Evolutionary conservation across 2,888 invertebrate genomes (phyloP).

Genomic region (Cordilura impudica): DNA sequence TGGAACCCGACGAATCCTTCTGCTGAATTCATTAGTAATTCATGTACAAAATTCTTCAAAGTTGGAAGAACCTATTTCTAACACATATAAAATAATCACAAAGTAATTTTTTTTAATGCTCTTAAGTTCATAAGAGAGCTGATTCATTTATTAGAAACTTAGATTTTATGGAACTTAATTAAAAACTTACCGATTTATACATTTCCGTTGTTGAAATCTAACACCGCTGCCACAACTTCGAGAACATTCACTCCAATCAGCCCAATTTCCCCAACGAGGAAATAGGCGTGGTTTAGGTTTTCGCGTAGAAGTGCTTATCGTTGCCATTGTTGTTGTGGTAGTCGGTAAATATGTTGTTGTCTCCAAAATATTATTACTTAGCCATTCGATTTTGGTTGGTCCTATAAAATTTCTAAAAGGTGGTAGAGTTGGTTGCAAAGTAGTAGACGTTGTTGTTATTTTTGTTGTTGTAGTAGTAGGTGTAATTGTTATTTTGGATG

Average conservation of each 20-base stretch:
- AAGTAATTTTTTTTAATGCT: no score
- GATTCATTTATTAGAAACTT: no score
- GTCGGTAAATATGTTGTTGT: slow-evolving; percentile 40
- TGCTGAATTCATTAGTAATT: no score
- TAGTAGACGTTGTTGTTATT: slow-evolving; percentile 22
- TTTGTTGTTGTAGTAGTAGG: slow-evolving; percentile 28
- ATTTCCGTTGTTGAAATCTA: slow-evolving; percentile 73
- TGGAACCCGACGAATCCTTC: no score
- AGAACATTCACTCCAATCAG: slow-evolving; percentile 87
- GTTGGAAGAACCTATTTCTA: no score
- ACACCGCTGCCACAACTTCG: slow-evolving; percentile 92
- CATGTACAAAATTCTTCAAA: no score
- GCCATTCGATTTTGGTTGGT: slow-evolving; percentile 31
- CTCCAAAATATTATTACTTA: slow-evolving; percentile 54
- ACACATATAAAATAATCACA: no score
- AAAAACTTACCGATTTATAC: slow-evolving; percentile 73
- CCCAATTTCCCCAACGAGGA: slow-evolving; percentile 89
- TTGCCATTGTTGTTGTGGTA: slow-evolving; percentile 39
- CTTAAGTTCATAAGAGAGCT: no score
- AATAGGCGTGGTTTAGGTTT: slow-evolving; percentile 70
- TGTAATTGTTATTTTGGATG: slow-evolving; percentile 39
- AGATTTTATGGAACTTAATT: background rate
- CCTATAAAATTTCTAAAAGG: slow-evolving; percentile 21
- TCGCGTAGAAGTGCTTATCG: slow-evolving; percentile 65
- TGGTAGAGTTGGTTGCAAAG: slow-evolving; percentile 14